Conservation (phyloP, 2,113 vertebrate genomes). For the Gymnogyps californianus region DNA sequence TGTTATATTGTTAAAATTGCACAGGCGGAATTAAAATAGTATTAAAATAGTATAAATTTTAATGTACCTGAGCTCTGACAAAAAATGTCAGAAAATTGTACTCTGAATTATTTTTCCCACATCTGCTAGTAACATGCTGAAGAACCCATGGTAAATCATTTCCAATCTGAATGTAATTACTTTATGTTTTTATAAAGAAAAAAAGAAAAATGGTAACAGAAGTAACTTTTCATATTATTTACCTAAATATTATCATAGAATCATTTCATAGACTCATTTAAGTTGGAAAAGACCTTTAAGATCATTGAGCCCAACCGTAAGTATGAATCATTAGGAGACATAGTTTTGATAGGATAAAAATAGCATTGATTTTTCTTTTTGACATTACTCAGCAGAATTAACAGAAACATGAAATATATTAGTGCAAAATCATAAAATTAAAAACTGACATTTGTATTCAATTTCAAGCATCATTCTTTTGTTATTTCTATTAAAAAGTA, state of each 20-base stretch:
- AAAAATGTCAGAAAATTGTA: not conserved
- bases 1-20: not conserved
- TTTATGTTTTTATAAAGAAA: not conserved
- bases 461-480: not conserved
- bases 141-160: not conserved
- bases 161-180: not conserved
- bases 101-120: not conserved
- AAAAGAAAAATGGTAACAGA: not conserved
- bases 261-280: not conserved
- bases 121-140: not conserved
- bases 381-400: not conserved
- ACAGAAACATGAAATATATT: not conserved
- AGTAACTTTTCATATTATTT: not conserved
- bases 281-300: not conserved
- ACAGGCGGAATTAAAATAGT: not conserved
- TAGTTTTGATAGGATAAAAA: not conserved
- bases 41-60: not conserved
- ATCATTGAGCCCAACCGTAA: not conserved
- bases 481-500: not conserved
- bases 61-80: not conserved
- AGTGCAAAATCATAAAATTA: not conserved
- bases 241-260: not conserved
- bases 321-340: not conserved
- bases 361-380: not conserved
- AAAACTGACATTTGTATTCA: not conserved